These are phyloP conservation scores for Vicugna pacos DNA, from an alignment of 2,113 vertebrate species.

Conservation along the genomic window DNA sequence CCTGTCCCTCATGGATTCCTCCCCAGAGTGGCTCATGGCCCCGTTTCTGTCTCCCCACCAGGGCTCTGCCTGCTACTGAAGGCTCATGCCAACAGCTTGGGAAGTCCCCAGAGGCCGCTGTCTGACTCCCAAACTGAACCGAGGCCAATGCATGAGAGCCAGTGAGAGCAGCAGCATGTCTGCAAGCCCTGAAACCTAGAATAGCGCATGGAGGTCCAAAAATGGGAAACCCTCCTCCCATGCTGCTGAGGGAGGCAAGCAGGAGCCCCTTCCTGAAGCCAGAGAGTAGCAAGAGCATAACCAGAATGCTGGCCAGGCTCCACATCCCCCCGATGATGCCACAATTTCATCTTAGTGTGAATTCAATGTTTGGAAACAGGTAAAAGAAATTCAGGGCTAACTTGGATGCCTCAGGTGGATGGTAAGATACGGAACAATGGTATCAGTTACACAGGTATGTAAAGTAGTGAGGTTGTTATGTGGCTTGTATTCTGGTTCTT, in stretches of 20 bases:
- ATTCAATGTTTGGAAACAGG: not conserved
- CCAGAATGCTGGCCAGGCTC: not conserved
- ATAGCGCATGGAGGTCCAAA: not conserved
- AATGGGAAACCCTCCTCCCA: not conserved
- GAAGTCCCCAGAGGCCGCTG: not conserved
- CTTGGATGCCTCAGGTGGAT: not conserved
- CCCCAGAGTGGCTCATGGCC: not conserved
- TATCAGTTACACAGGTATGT: not conserved
- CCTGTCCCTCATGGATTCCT: not conserved
- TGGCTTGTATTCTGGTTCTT: not conserved
- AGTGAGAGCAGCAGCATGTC: not conserved
- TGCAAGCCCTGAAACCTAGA: not conserved
- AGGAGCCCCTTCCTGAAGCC: not conserved
- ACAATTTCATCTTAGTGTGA: not conserved
- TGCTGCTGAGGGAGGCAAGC: not conserved
- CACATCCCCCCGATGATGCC: rapidly evolving
- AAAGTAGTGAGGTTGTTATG: not conserved
- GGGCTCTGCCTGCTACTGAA: not conserved
- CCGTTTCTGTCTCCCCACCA: not conserved
- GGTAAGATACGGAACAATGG: not conserved
- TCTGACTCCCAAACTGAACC: not conserved
- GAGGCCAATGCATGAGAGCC: not conserved
- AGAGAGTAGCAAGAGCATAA: not conserved
- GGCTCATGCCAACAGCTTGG: not conserved
- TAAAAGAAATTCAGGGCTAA: constrained; percentile 29